Conservation (phyloP, 2,113 vertebrate species). For the Antechinus flavipes region DNA sequence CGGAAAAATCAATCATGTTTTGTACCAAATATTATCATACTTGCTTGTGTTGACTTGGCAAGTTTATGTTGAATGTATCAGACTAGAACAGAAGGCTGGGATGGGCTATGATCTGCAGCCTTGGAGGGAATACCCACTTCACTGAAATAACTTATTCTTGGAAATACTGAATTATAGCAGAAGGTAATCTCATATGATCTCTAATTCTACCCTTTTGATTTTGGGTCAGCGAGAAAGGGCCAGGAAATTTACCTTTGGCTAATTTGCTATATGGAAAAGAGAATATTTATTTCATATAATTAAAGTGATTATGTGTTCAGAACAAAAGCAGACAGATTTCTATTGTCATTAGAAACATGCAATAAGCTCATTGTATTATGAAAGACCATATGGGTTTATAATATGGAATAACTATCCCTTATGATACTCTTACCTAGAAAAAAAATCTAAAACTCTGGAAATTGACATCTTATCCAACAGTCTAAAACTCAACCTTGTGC, state of each 20-base stretch:
- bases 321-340: not conserved
- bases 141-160: not conserved
- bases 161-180: not conserved
- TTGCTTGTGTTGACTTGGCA: not conserved
- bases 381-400: not conserved
- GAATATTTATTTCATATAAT: not conserved
- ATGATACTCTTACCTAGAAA: not conserved
- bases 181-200: not conserved
- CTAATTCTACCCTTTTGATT: not conserved
- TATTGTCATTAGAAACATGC: not conserved
- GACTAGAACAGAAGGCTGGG: not conserved
- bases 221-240: not conserved
- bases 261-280: not conserved
- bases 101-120: not conserved
- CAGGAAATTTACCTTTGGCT: not conserved
- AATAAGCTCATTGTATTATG: not conserved
- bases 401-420: not conserved
- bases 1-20: not conserved
- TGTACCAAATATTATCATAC: not conserved
- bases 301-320: not conserved
- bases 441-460: not conserved
- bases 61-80: not conserved
- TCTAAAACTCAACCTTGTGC: not conserved
- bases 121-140: not conserved
- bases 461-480: not conserved